phyloP scores from a whole-genome alignment of 2,797 vertebrate species.

The Gymnoscopelus microlampas region DNA sequence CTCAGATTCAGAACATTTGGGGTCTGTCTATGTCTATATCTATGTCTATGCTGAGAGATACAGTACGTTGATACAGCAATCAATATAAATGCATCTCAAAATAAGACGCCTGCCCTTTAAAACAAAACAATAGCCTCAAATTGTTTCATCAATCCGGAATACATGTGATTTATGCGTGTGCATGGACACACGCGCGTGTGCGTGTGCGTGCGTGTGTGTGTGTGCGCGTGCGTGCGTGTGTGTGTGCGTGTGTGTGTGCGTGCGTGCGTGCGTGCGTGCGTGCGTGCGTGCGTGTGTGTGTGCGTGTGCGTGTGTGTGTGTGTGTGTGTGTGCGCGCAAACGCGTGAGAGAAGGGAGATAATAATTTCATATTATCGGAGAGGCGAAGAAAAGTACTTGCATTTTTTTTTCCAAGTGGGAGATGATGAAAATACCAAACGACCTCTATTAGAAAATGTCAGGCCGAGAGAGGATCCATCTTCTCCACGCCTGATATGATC shows the following conservation, averaged over 20 bases:
- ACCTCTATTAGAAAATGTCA: constrained; percentile 3
- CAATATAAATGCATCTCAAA: constrained; percentile 29
- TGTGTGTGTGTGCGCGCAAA: no score
- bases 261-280: no score
- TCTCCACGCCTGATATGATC: not conserved
- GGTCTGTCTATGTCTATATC: no score
- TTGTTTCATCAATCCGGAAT: constrained; percentile 28
- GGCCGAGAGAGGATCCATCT: constrained; percentile 7
- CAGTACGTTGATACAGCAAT: no score
- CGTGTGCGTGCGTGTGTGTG: no score
- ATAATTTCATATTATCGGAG: constrained; percentile 6
- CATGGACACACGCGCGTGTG: no score
- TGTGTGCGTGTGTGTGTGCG: no score
- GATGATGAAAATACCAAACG: constrained; percentile 9
- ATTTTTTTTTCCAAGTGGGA: not conserved
- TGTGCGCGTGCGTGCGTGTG: no score
- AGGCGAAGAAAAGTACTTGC: constrained; percentile 12
- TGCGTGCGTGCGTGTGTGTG: no score
- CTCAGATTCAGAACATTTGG: no score
- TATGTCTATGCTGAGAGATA: no score
- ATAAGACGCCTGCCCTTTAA: constrained; percentile 39
- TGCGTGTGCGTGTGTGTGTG: no score
- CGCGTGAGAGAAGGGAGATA: not conserved
- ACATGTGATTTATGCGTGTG: not conserved
- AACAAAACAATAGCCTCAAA: constrained; percentile 31